Percentiles rank a stretch among this genome's conserved stretches.
phyloP scores from a whole-genome alignment of 2,888 invertebrate genomes.

The Rhaphigaster nebulosa region DNA sequence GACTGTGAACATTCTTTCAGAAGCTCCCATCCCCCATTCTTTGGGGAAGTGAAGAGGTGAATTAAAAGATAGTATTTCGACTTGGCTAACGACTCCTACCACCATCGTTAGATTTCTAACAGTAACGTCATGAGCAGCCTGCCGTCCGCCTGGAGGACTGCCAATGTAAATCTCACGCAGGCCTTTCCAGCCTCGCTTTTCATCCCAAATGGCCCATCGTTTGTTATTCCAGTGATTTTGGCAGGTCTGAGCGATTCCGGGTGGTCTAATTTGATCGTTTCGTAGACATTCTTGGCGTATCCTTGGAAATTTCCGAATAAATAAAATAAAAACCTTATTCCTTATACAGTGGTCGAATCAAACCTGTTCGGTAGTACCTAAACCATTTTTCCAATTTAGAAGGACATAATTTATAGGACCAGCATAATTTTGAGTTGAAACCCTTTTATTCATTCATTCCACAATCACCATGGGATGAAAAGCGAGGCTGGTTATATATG shows the following conservation, averaged over 20 bases:
- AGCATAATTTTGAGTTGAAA: too few relatives aligned
- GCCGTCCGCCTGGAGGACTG: background rate
- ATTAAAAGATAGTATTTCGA: background rate
- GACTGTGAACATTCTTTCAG: background rate
- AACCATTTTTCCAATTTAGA: background rate
- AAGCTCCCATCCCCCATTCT: background rate
- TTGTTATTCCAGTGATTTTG: constrained; percentile 31
- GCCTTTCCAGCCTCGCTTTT: background rate
- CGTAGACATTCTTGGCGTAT: background rate
- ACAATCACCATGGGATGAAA: too few relatives aligned
- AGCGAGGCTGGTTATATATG: too few relatives aligned
- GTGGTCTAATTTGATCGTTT: background rate
- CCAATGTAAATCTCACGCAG: constrained; percentile 44
- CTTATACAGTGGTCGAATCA: background rate
- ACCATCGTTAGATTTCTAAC: background rate
- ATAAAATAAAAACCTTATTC: background rate
- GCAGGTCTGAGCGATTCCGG: background rate
- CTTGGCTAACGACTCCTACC: background rate
- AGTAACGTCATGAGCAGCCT: background rate
- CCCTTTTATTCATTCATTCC: background rate
- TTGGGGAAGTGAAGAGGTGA: background rate
- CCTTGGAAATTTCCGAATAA: background rate
- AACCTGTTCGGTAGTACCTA: too few relatives aligned
- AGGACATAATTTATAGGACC: too few relatives aligned
- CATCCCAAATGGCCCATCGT: background rate